Base-by-base conservation (phyloP, 2,888 invertebrate genomes). In the Pammene aurita region DNA sequence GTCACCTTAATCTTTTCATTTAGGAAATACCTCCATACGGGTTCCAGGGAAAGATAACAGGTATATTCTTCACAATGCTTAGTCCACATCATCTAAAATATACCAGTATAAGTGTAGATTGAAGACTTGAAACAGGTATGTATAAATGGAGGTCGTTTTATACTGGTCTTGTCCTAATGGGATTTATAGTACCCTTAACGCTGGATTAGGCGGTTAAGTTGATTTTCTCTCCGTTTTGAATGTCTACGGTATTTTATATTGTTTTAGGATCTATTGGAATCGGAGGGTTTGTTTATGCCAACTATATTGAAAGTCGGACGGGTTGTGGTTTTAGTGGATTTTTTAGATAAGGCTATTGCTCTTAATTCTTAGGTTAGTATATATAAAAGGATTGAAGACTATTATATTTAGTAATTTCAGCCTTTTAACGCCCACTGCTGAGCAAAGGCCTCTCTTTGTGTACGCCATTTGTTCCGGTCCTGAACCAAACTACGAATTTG, bases 1-100 rank as follows among this genome's bases (percentile, higher is more conserved):
- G 77, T 77, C 80, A 81, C 82, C 83, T 87, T 88, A 88, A 88
- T 87, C 87, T 87, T 89, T 88, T 85, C 82, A 87, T 89, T 88
- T 83, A 75, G 78, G 75, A 76, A 67, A 66, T 71, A 66, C 73
- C 71, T 66, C 67, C 76, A 73, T 77, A 73, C 70, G 74, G 70
- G 72, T 66, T 67, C 74, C 74, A 72, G 75, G 73, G 72, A 75
- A 79, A 80, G 84, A 85, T 84, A 83, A 80, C 79, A 76, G 75
- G 41, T 26, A 5, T 7, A 34, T 34, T 54, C 54, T 35, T 50
- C 50, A 5, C 18, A 11, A 50, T 11, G 50, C 11, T 26, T 50
- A 48, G 7, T 26, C 26, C 26, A 10, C 11, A 34, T 14, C 14
- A 52, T n/a, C 9, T 34, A 0, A 54, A 7, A 54, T 13, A 44